Conservation (phyloP, 2,888 invertebrate species). For the Eupithecia tripunctaria region DNA sequence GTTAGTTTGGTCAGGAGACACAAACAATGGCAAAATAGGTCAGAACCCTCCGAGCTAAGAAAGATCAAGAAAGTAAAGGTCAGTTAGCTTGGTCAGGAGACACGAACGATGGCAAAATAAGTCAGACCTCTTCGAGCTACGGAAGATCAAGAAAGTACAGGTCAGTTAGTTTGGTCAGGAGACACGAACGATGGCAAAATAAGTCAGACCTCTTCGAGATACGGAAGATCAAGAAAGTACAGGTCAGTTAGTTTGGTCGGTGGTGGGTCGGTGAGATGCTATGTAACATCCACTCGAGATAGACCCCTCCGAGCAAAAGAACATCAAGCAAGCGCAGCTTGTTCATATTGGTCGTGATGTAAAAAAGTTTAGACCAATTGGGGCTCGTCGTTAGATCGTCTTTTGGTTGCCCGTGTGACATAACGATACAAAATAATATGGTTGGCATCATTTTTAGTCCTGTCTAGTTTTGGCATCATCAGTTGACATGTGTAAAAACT, state of each 20-base stretch:
- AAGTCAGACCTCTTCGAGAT: no score
- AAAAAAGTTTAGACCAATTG: no score
- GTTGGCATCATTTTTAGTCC: no score
- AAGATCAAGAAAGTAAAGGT: constrained; percentile 93
- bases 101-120: constrained; percentile 91
- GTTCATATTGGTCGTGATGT: no score
- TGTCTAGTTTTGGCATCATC: no score
- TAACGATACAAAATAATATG: no score
- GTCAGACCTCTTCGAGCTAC: constrained; percentile 86
- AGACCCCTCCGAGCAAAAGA: constrained; percentile 57
- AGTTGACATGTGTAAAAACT: no score
- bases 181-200: constrained; percentile 92
- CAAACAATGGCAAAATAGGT: constrained; percentile 89
- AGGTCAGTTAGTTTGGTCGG: no score
- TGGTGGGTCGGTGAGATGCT: constrained; percentile 65
- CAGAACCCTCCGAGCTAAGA: constrained; percentile 86
- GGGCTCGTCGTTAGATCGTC: no score
- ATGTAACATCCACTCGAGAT: constrained; percentile 71
- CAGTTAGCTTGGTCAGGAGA: constrained; percentile 72
- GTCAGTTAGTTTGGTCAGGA: constrained; percentile 74
- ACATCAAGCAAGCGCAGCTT: no score
- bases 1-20: constrained; percentile 80
- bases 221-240: no score
- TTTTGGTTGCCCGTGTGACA: no score
- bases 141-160: constrained; percentile 93